phyloP scores from a whole-genome alignment of 2,113 vertebrate species.

The Scomber scombrus region DNA sequence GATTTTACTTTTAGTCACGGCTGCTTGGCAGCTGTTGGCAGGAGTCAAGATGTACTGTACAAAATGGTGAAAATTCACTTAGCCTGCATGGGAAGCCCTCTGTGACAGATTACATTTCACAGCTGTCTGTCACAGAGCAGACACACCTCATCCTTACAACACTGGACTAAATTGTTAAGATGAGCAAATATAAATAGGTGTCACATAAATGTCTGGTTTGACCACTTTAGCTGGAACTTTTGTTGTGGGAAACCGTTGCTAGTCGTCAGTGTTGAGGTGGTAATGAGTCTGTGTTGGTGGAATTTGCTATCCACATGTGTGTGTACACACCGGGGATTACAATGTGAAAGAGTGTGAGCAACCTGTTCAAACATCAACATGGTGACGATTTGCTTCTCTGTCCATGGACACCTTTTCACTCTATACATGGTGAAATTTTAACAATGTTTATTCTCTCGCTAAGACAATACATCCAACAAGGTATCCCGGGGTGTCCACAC shows the following conservation, averaged over 20 bases:
- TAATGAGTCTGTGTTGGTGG: conserved; percentile 28
- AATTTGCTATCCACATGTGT: conserved; percentile 54
- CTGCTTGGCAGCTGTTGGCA: conserved; percentile 49
- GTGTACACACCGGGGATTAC: conserved; percentile 59
- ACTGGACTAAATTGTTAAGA: background rate
- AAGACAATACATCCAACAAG: conserved; percentile 67
- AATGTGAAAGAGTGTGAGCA: conserved; percentile 63
- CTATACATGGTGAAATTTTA: conserved; percentile 50
- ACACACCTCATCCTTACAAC: conserved; percentile 32
- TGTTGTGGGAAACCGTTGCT: conserved; percentile 23
- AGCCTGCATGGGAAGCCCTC: conserved; percentile 8
- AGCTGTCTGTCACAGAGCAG: conserved; percentile 35
- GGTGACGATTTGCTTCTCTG: conserved; percentile 59
- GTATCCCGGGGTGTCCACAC: conserved; percentile 47
- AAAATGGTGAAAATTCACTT: conserved; percentile 37
- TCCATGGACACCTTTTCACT: conserved; percentile 68
- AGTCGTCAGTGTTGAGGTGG: background rate
- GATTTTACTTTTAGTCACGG: conserved; percentile 34
- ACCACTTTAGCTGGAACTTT: conserved; percentile 5
- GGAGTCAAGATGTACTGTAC: conserved; percentile 8
- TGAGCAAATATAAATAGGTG: too few species aligned
- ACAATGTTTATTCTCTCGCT: conserved; percentile 76
- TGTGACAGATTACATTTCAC: conserved; percentile 44
- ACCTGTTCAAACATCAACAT: conserved; percentile 74
- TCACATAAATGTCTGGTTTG: background rate